phyloP scores from a whole-genome alignment of 2,797 vertebrate species.

The Sarcophilus harrisii region DNA sequence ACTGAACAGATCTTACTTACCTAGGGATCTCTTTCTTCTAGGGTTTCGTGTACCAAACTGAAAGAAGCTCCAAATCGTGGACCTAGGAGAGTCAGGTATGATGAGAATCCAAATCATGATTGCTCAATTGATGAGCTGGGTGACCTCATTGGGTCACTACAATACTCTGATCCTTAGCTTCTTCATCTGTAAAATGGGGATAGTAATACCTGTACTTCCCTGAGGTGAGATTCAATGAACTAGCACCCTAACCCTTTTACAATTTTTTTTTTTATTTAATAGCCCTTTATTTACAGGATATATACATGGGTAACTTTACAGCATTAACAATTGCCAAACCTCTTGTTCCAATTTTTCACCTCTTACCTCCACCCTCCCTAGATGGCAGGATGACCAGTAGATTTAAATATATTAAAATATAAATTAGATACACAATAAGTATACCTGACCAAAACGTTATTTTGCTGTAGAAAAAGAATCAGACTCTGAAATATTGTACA shows the following conservation, averaged over 20 bases:
- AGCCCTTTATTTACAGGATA: no score
- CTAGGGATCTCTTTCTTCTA: not conserved
- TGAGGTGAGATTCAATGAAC: not conserved
- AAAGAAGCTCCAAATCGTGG: not conserved
- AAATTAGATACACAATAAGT: no score
- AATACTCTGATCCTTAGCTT: not conserved
- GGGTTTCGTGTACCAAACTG: not conserved
- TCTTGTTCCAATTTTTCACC: no score
- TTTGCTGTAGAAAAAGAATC: no score
- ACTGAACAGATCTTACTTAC: not conserved
- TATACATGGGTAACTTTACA: no score
- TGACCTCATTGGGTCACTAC: not conserved
- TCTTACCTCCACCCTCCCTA: no score
- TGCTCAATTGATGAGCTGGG: not conserved
- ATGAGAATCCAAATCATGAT: not conserved
- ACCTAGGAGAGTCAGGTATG: not conserved
- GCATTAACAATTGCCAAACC: no score
- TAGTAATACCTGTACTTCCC: not conserved
- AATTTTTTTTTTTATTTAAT: no score
- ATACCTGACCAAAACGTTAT: no score
- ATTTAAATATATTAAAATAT: no score
- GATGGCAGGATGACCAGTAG: no score
- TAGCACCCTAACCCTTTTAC: not conserved
- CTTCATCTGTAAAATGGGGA: not conserved
- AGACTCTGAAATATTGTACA: no score